phyloP scores from a whole-genome alignment of 64 coral and sea anemone species.

The Montipora capricornis region DNA sequence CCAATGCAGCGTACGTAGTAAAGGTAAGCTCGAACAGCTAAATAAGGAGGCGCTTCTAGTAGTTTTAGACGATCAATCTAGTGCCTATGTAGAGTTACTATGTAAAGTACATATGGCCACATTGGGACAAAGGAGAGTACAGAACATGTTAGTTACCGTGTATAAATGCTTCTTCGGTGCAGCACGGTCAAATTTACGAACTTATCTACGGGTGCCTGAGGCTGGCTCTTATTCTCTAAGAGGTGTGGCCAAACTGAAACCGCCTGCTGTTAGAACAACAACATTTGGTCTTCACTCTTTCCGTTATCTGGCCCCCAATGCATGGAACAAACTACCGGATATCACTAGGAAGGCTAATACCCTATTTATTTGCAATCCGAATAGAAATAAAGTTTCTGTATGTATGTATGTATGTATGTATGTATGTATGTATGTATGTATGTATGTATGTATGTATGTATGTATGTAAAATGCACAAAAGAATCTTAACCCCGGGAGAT shows the following conservation, averaged over 20 bases:
- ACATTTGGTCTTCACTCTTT: background rate
- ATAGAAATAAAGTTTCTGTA: no score
- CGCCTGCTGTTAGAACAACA: background rate
- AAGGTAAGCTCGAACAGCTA: no score
- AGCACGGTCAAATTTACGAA: background rate
- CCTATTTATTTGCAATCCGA: no score
- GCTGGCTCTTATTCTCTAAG: background rate
- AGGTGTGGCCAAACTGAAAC: background rate
- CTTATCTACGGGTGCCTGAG: background rate
- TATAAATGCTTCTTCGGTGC: background rate
- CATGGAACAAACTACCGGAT: conserved; percentile 3
- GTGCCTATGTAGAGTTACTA: background rate
- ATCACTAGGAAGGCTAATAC: background rate
- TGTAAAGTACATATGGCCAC: background rate
- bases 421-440: no score
- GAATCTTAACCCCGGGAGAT: no score
- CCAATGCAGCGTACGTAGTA: no score
- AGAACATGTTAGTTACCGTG: background rate
- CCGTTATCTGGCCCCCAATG: background rate
- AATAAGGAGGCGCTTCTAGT: no score
- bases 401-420: no score
- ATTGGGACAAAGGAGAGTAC: conserved; percentile 14
- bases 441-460: no score
- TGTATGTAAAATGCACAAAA: no score
- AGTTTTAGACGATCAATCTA: no score